Evolutionary conservation across 1,140 invertebrate species (phyloP).

Genomic region (Aphis craccivora): DNA sequence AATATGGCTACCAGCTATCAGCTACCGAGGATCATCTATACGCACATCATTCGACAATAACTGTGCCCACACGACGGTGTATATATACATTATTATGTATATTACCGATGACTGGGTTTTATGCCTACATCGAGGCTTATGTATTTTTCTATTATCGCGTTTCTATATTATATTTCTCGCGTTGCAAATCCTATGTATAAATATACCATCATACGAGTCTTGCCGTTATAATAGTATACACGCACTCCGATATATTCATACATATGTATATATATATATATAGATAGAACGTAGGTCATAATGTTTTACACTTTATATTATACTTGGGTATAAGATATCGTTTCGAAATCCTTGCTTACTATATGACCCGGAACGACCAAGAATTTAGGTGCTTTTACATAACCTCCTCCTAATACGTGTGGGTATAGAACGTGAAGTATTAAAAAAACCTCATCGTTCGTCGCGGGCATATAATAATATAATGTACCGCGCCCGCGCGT

Average conservation of each 20-base stretch:
- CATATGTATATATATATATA: too few relatives aligned
- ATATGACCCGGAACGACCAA: constrained; percentile 8
- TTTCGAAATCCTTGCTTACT: background rate
- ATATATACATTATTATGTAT: background rate
- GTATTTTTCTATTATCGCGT: background rate
- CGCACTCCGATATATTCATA: background rate
- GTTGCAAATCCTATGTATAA: background rate
- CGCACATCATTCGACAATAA: background rate
- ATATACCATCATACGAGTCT: background rate
- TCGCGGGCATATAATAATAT: background rate
- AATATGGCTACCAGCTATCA: background rate
- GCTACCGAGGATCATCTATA: background rate
- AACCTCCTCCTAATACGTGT: background rate
- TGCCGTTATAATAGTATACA: background rate
- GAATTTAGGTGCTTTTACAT: background rate
- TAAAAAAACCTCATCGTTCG: background rate
- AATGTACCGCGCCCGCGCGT: background rate
- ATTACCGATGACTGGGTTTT: background rate
- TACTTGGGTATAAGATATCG: background rate
- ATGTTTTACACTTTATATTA: background rate
- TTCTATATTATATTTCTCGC: background rate
- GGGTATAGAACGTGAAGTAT: constrained; percentile 22
- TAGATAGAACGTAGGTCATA: background rate
- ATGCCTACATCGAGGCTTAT: background rate
- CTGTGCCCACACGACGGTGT: background rate